Evolutionary conservation across 2,113 vertebrate species (phyloP), one percentile per base, ranked within the genome.

Genomic region (Plectropomus leopardus): DNA sequence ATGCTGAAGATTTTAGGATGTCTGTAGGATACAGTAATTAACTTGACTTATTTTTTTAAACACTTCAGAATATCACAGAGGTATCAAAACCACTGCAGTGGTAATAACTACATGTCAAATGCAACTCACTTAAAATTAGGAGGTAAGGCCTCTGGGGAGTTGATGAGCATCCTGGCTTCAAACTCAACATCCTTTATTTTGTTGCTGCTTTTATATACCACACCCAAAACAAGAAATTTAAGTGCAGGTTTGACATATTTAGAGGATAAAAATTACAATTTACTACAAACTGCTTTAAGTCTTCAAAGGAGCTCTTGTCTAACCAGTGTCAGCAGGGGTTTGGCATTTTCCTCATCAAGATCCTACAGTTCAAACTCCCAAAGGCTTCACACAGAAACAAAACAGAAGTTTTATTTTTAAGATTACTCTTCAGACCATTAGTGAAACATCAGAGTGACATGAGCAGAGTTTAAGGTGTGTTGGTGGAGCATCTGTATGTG

Each of bases 81-180:
- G 47, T 7, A 47, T 58, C n/a, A 69, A 67, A 88, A 54, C 7
- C 16, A 5, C 23, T 19, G 54, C 3, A 53, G 10, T 58, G n/a
- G 11, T 54, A 40, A 73, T 66, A n/a, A 17, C 45, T 72, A 16
- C 66, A 9, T 44, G 36, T 64, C 36, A 59, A 47, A 61, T 68
- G 26, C 10, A 59, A 80, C 66, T 76, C 19, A 68, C 58, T 76
- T 45, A 63, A 76, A 82, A 53, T 34, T 13, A 34, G 44, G 24
- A 72, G 23, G 24, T 24, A 50, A 4, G 36, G 28, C 15, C 44
- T 74, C 15, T 54, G 44, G 34, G 28, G 58, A 58, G 1, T 21
- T 11, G 36, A 71, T 55, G 40, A 64, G 36, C 67, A 44, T 47
- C n/a, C 9, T 0, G 26, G 42, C 19, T 72, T 78, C 16, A 77